Evolutionary conservation across 2,113 vertebrate species (phyloP).

Genomic region (Tyrannus savana): DNA sequence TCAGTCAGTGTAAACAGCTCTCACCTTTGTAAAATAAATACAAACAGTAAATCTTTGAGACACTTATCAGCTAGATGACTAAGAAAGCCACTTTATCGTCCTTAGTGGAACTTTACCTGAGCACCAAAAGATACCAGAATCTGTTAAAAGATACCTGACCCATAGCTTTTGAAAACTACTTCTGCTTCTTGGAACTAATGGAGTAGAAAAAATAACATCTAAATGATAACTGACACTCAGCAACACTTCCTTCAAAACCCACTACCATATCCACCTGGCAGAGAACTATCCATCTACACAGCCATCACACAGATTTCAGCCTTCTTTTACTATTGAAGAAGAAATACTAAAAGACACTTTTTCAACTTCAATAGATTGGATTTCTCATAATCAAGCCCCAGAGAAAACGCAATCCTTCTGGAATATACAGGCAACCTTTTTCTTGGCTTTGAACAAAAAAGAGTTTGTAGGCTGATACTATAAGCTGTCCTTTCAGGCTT

Average conservation of each 20-base stretch:
- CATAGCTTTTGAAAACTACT: neutral
- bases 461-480: neutral
- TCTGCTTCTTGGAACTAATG: neutral
- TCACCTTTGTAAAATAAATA: neutral
- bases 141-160: neutral
- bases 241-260: neutral
- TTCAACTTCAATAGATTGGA: neutral
- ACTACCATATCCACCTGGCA: neutral
- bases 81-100: neutral
- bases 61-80: neutral
- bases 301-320: neutral
- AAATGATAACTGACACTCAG: neutral
- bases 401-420: neutral
- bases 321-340: neutral
- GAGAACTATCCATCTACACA: neutral
- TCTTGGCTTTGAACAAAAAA: neutral
- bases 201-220: neutral
- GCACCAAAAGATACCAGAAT: neutral
- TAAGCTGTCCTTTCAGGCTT: neutral
- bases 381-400: neutral
- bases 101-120: neutral
- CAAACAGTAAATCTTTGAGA: neutral
- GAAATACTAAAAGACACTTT: neutral
- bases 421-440: neutral
- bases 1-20: neutral